Base-by-base conservation (phyloP, 2,888 invertebrate genomes). In the Gari tellinella region DNA sequence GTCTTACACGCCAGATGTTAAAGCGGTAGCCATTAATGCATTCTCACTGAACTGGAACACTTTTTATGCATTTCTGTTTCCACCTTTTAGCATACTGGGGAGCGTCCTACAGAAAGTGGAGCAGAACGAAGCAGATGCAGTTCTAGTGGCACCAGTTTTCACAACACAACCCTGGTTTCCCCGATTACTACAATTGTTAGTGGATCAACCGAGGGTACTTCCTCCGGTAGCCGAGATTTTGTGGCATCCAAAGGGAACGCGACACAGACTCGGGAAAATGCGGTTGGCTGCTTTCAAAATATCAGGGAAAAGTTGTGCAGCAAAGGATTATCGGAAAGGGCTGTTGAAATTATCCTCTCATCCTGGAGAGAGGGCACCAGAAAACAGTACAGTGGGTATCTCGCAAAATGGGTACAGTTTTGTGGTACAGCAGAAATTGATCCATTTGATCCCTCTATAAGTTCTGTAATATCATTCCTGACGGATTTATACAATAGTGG, bases 371-470 rank as follows among this genome's bases (percentile, higher is more conserved):
- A 43, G 21, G 23, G 40, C 15, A 57, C 57, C 15, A 41, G 4
- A 25, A 57, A 57, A 26, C 57, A 57, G 4, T 78, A 73, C 64
- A 19, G 61, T 41, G 23, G 45, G 7, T 52, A 57, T 56, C n/a
- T 66, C 21, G 37, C 48, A 51, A 66, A 66, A 41, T 73, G 72
- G 77, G 19, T 72, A 15, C 31, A 5, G 12, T 77, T 69, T 77
- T 72, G 65, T 57, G 0, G 55, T 65, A 45, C 53, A 51, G 43
- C 46, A 15, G 8, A 72, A 49, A 26, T 25, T 61, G 19, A 65
- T 77, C 14, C 21, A 23, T 53, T 70, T 65, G 37, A 55, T 23
- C 64, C 76, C 53, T 12, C 46, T 63, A 45, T 63, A 53, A 40
- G 17, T 14, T 1, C 12, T 41, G 43, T 72, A 12, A 2, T 67